phyloP scores from a whole-genome alignment of 1,140 invertebrate species.

The Scylla paramamosain region DNA sequence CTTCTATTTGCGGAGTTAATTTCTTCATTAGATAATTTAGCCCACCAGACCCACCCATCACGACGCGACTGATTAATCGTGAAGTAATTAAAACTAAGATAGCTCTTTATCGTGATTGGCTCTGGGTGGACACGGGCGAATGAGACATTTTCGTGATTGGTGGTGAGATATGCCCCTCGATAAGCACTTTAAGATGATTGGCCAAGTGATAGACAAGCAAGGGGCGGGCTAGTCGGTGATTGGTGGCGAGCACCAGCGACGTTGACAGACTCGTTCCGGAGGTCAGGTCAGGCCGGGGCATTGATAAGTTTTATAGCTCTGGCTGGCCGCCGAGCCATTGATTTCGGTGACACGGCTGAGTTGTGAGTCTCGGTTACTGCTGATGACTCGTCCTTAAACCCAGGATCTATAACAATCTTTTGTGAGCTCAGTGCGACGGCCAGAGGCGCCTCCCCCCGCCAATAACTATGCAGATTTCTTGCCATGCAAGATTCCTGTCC shows the following conservation, averaged over 20 bases:
- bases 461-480: conserved; percentile 64
- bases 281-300: conserved; percentile 71
- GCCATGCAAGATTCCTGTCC: background rate
- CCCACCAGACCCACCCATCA: conserved; percentile 57
- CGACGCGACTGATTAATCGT: conserved; percentile 70
- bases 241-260: conserved; percentile 69
- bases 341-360: conserved; percentile 71
- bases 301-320: conserved; percentile 76
- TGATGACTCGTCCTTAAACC: conserved; percentile 68
- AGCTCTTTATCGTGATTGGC: conserved; percentile 74
- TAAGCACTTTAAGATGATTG: conserved; percentile 76
- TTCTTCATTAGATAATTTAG: conserved; percentile 64
- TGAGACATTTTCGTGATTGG: conserved; percentile 71
- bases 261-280: conserved; percentile 76
- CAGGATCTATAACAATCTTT: conserved; percentile 66
- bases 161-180: conserved; percentile 69
- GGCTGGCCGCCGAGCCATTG: conserved; percentile 72
- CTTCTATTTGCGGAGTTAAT: conserved; percentile 53
- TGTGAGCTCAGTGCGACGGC: conserved; percentile 51
- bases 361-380: conserved; percentile 68
- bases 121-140: conserved; percentile 53
- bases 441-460: conserved; percentile 33
- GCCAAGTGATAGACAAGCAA: conserved; percentile 75
- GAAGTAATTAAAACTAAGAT: conserved; percentile 74
- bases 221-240: conserved; percentile 73